Evolutionary conservation across 2,797 vertebrate genomes (phyloP).

Genomic region (Pipistrellus pipistrellus): DNA sequence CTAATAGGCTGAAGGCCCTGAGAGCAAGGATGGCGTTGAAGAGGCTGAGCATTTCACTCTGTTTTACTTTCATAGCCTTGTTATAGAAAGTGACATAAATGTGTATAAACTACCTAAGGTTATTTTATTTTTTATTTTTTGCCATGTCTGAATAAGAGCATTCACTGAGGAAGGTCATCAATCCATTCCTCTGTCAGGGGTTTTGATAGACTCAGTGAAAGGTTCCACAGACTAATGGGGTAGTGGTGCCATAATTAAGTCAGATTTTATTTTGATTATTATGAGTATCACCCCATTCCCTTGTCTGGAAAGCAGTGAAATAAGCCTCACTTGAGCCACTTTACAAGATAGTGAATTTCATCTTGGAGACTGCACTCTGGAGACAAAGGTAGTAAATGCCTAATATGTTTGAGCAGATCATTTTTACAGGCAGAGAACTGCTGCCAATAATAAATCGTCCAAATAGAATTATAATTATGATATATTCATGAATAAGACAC

Average conservation of each 20-base stretch:
- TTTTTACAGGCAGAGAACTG: constrained; percentile 33
- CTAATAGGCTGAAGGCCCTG: no score
- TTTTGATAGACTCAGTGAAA: background rate
- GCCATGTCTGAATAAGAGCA: background rate
- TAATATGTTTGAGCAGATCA: constrained; percentile 34
- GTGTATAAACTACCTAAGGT: background rate
- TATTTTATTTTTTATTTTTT: background rate
- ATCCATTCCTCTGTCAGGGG: background rate
- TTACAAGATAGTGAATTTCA: constrained; percentile 18
- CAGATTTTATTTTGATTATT: constrained; percentile 53
- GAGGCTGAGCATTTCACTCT: background rate
- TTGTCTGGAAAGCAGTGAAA: constrained; percentile 58
- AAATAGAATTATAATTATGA: constrained; percentile 58
- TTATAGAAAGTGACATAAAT: constrained; percentile 17
- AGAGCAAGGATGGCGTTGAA: no score
- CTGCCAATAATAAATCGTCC: background rate
- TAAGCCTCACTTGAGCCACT: background rate
- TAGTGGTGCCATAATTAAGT: background rate
- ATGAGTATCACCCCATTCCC: background rate
- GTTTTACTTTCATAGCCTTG: background rate
- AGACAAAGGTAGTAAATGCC: constrained; percentile 28
- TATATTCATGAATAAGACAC: background rate
- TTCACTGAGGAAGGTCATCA: background rate
- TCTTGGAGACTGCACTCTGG: background rate
- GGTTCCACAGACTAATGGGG: background rate